phyloP scores from a whole-genome alignment of 2,888 invertebrate genomes.

The Sesia bembeciformis region DNA sequence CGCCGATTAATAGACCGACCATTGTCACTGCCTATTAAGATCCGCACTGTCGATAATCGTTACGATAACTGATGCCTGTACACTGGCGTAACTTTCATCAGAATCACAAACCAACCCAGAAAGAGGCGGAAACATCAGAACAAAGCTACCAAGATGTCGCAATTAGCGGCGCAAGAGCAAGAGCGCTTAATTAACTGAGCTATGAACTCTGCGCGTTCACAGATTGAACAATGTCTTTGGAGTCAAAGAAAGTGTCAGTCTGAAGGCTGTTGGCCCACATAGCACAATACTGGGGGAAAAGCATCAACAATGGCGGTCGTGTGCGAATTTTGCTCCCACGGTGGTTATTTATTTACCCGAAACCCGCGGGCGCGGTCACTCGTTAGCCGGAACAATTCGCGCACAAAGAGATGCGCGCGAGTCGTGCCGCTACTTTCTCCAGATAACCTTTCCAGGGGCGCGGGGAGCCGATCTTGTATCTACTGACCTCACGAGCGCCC shows the following conservation, averaged over 20 bases:
- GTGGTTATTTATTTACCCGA: constrained; percentile 15
- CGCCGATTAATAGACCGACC: constrained; percentile 27
- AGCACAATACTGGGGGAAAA: constrained; percentile 15
- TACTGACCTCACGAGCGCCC: constrained; percentile 41
- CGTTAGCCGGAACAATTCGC: constrained; percentile 16
- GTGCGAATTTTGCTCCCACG: constrained; percentile 12
- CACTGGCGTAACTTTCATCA: constrained; percentile 15
- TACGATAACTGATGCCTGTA: constrained; percentile 16
- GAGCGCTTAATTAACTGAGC: constrained; percentile 15
- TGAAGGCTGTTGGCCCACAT: constrained; percentile 27
- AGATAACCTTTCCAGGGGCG: constrained; percentile 50
- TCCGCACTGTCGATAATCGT: constrained; percentile 23
- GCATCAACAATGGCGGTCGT: not conserved
- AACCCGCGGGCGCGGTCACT: constrained; percentile 9
- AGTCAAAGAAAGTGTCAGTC: constrained; percentile 24
- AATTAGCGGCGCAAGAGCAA: constrained; percentile 13
- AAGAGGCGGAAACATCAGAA: constrained; percentile 4
- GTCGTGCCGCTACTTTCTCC: constrained; percentile 51
- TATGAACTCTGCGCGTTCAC: constrained; percentile 9
- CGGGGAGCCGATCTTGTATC: constrained; percentile 29
- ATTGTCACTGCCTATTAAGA: constrained; percentile 35
- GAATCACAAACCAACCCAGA: constrained; percentile 1
- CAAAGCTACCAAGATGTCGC: constrained; percentile 11
- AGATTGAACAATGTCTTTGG: constrained; percentile 12
- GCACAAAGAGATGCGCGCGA: constrained; percentile 37